phyloP scores from a whole-genome alignment of 2,113 vertebrate genomes.

The Paramisgurnus dabryanus region DNA sequence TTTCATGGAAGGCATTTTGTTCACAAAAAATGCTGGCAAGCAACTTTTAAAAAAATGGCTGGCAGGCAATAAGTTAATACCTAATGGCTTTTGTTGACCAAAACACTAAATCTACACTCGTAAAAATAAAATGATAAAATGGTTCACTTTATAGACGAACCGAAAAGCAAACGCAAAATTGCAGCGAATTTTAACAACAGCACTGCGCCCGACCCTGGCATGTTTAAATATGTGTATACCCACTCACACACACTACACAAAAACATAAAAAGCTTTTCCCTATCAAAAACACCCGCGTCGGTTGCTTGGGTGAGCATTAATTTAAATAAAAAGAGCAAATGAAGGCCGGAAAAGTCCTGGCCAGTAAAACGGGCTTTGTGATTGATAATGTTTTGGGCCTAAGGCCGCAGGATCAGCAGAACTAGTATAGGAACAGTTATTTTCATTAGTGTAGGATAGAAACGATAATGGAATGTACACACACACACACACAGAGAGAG shows the following conservation, averaged over 20 bases:
- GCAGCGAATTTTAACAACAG: no score
- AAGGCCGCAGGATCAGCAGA: constrained; percentile 45
- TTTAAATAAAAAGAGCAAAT: constrained; percentile 39
- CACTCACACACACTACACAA: not conserved
- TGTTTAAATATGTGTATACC: not conserved
- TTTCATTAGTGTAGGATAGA: constrained; percentile 41
- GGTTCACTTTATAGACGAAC: no score
- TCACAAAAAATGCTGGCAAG: no score
- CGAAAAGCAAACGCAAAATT: no score
- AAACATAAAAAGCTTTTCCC: not conserved
- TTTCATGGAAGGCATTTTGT: no score
- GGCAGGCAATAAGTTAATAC: no score
- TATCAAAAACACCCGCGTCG: not conserved
- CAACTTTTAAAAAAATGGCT: no score
- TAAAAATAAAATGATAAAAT: no score
- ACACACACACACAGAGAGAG: not conserved
- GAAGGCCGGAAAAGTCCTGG: constrained; percentile 14
- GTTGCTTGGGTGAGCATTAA: constrained; percentile 4
- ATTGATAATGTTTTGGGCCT: constrained; percentile 47
- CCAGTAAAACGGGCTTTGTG: constrained; percentile 18
- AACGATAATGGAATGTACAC: constrained; percentile 19
- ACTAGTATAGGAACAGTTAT: constrained; percentile 42
- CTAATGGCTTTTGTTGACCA: no score
- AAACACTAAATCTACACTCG: no score
- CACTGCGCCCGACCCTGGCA: not conserved